Percentiles rank a stretch among this genome's conserved stretches.
Evolutionary conservation across 2,888 invertebrate genomes (phyloP).

Genomic region (Diploptera punctata): DNA sequence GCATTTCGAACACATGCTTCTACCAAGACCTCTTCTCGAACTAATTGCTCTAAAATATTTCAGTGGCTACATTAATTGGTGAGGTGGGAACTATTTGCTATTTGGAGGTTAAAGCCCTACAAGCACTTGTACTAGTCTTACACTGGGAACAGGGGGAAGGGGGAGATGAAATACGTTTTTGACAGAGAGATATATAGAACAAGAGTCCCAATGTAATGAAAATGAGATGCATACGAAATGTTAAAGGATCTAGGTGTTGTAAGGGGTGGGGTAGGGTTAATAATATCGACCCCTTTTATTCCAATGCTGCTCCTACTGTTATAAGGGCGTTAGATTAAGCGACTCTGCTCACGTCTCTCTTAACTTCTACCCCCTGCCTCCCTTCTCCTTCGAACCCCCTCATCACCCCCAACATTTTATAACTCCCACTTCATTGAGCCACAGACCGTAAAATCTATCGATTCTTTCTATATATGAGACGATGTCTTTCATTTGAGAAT

Average conservation of each 20-base stretch:
- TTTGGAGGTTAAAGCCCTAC: neutral
- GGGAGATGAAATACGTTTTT: constrained; percentile 6
- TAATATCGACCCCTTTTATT: constrained; percentile 13
- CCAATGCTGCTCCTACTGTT: constrained; percentile 5
- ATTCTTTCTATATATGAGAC: neutral
- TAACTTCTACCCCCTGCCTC: neutral
- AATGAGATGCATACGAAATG: constrained; percentile 18
- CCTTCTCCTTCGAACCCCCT: no score
- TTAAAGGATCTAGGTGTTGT: constrained; percentile 2
- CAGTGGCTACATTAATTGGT: neutral
- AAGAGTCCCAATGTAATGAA: neutral
- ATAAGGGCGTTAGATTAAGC: constrained; percentile 22
- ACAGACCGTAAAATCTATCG: constrained; percentile 15
- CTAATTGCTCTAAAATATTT: neutral
- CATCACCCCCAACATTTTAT: neutral
- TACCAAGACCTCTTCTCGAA: neutral
- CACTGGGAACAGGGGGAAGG: neutral
- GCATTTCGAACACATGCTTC: neutral
- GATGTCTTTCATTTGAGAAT: neutral
- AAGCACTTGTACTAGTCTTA: neutral
- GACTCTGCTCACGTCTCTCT: constrained; percentile 18
- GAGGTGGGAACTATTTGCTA: neutral
- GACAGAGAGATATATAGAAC: constrained; percentile 11
- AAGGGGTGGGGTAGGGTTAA: constrained; percentile 13
- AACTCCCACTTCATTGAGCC: constrained; percentile 19